Base-by-base conservation (phyloP, 1,140 invertebrate genomes). In the Diorhabda sublineata region DNA sequence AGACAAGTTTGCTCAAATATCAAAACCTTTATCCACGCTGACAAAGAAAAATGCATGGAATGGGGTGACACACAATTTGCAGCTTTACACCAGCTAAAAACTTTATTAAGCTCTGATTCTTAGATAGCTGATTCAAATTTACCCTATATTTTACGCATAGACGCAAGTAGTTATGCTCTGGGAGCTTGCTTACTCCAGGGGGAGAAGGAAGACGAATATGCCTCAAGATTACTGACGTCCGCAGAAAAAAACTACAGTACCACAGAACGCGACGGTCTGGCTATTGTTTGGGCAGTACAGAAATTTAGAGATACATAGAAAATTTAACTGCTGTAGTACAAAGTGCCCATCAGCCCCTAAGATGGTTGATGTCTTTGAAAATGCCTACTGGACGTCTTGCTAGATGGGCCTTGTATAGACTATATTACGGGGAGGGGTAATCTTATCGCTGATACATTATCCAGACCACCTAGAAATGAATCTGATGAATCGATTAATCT, bases 201-300 rank as follows among this genome's bases (percentile, higher is more conserved):
- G 73, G 81, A 71, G 66, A 74, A 72, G 7, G 80, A 81, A 2
- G 45, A 84, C 11, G 77, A 75, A 8, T 84, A 82, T 73, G 78
- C 77, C 6, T 80, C 62, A 43, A 56, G 79, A 43, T 61, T 74
- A 5, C 61, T 84, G 11, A 73, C 61, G n/a, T 42, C 61, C 8
- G 69, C 75, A 7, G 83, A 85, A 41, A 67, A 47, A 44, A 81
- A 81, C 45, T 83, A 81, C 57, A 68, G 62, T 0, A 76, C 74
- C 5, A 79, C 76, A 2, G 81, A 84, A 57, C n/a, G 76, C 63
- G 82, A 84, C 77, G 76, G 75, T 69, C 71, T 85, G 8, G 82
- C 81, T 2, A 73, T 85, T 4, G 68, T 83, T 7, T 79, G 71
- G 74, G 79, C 79, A 0, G 71, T 83, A 4, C 67, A 79, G 41